A percentile compares a stretch with the other conserved stretches of the same genome.
phyloP scores from a whole-genome alignment of 2,888 invertebrate species.

The Baccha elongata region DNA sequence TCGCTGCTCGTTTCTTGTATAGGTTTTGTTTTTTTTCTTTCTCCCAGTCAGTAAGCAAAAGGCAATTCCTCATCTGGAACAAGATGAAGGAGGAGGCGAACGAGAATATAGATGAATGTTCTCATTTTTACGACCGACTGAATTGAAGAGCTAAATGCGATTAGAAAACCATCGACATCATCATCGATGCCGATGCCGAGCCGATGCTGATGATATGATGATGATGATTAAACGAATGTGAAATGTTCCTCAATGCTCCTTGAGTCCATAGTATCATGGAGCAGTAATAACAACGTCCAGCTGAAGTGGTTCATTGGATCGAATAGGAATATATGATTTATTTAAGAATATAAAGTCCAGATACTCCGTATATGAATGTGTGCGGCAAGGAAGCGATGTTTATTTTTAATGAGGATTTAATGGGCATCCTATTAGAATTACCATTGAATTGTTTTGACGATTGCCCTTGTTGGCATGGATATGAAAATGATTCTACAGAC shows the following conservation, averaged over 20 bases:
- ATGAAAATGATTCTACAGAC: constrained; percentile 13
- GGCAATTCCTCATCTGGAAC: constrained; percentile 47
- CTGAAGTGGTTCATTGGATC: constrained; percentile 48
- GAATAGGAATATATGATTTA: constrained; percentile 42
- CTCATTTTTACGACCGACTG: constrained; percentile 65
- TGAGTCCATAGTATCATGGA: constrained; percentile 14
- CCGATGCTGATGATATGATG: constrained; percentile 34
- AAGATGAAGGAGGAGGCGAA: neutral
- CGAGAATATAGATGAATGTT: constrained; percentile 34
- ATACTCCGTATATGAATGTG: neutral
- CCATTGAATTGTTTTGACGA: constrained; percentile 62
- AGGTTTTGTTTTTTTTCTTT: constrained; percentile 4
- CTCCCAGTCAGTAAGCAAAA: constrained; percentile 6
- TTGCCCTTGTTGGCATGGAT: constrained; percentile 42
- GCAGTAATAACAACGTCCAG: constrained; percentile 13
- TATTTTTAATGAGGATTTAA: constrained; percentile 73
- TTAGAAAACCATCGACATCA: constrained; percentile 69
- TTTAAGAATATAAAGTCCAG: constrained; percentile 43
- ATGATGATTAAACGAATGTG: constrained; percentile 70
- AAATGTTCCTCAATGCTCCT: constrained; percentile 38
- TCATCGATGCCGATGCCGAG: constrained; percentile 38
- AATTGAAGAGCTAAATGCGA: constrained; percentile 72
- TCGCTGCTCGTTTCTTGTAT: constrained; percentile 20
- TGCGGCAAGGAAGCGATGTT: constrained; percentile 46
- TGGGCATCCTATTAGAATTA: constrained; percentile 68